Conservation (phyloP, 2,797 vertebrate species). For the Florisuga fusca region DNA sequence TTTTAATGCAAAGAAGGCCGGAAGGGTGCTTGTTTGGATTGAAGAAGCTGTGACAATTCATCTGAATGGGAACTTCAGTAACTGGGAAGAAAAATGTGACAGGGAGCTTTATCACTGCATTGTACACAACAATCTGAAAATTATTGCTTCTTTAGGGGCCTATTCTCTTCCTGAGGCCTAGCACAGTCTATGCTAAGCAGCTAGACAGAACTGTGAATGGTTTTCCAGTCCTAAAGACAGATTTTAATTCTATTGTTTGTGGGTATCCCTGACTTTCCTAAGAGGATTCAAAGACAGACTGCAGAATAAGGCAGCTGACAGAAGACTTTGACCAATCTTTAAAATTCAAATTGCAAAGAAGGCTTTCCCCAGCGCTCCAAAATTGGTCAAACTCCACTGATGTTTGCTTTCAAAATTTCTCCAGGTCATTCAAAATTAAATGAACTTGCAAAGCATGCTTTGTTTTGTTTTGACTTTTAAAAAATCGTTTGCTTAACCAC, state of each 20-base stretch:
- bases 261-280: constrained; percentile 78
- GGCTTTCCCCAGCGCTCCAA: not conserved
- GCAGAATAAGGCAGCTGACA: constrained; percentile 61
- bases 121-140: constrained; percentile 84
- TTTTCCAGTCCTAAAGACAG: constrained; percentile 79
- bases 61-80: constrained; percentile 90
- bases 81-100: constrained; percentile 94
- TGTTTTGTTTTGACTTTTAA: not conserved
- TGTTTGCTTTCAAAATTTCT: constrained; percentile 49
- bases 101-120: constrained; percentile 89
- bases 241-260: constrained; percentile 82
- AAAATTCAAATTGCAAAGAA: constrained; percentile 50
- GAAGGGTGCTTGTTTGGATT: constrained; percentile 85
- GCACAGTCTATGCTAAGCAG: constrained; percentile 84
- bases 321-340: constrained; percentile 41
- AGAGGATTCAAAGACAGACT: constrained; percentile 76
- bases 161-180: constrained; percentile 78
- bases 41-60: constrained; percentile 82
- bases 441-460: constrained; percentile 2
- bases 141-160: constrained; percentile 84
- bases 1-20: constrained; percentile 95
- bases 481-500: constrained; percentile 7
- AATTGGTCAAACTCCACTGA: not conserved
- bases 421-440: constrained; percentile 14
- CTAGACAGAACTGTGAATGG: constrained; percentile 76